Evolutionary conservation across 2,113 vertebrate genomes (phyloP).

Genomic region (Isurus oxyrinchus): DNA sequence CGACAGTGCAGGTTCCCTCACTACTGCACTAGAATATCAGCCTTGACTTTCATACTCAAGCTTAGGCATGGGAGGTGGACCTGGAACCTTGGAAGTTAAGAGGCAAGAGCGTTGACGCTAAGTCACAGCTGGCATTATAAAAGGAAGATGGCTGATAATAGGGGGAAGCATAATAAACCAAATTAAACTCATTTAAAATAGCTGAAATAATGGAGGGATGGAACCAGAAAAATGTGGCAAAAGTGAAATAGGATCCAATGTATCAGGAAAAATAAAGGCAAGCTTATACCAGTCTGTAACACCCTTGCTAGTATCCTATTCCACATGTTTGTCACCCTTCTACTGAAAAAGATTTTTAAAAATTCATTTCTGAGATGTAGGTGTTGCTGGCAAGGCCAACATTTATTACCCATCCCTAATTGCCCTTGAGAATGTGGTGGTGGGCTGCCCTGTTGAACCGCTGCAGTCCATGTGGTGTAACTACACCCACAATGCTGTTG

Average conservation of each 20-base stretch:
- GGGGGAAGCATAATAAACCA: not conserved
- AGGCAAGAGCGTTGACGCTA: not conserved
- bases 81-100: too few species aligned
- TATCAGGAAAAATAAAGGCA: too few species aligned
- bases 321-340: not conserved
- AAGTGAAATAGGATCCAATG: not conserved
- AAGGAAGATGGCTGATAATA: not conserved
- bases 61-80: too few species aligned
- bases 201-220: not conserved
- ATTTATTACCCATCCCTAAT: too few species aligned
- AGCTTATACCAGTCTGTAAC: not conserved
- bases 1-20: not conserved
- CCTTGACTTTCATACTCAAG: not conserved
- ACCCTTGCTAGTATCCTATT: not conserved
- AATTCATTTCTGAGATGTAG: too few species aligned
- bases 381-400: too few species aligned
- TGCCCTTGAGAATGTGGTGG: too few species aligned
- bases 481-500: too few species aligned
- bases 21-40: not conserved
- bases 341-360: not conserved
- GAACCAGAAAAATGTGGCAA: not conserved
- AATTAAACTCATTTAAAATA: not conserved
- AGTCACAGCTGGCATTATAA: not conserved
- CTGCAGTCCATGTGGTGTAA: too few species aligned
- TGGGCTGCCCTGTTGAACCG: too few species aligned